These are phyloP conservation scores for Cassiopea xamachana DNA, from an alignment of 30 jellyfish, hydroid and myxozoan species.

Conservation along the genomic window DNA sequence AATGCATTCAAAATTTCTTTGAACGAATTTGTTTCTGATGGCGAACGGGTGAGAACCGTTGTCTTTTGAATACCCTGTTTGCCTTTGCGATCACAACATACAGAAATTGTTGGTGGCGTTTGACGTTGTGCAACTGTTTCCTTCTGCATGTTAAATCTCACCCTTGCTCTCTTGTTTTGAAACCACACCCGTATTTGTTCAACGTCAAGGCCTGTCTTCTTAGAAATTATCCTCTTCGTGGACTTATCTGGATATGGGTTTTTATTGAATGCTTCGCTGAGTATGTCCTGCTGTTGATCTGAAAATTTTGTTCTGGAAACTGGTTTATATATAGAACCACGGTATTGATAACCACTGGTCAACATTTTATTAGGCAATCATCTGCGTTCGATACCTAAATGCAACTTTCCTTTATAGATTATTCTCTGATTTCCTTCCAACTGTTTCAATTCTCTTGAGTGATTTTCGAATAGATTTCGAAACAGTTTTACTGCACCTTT, in stretches of 20 bases:
- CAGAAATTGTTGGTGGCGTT: background rate
- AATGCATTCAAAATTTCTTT: background rate
- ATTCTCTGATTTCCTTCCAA: background rate
- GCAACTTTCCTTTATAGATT: background rate
- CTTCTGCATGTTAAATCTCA: background rate
- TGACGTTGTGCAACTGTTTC: background rate
- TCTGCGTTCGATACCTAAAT: too few relatives aligned
- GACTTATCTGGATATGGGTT: constrained; percentile 41
- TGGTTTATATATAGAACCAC: constrained; percentile 37
- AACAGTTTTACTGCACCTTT: background rate
- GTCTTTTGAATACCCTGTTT: background rate
- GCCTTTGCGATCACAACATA: background rate
- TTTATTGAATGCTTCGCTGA: constrained; percentile 5
- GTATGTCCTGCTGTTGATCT: constrained; percentile 37
- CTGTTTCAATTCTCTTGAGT: background rate
- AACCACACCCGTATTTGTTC: constrained; percentile 63
- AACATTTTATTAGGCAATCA: background rate
- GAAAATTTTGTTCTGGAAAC: constrained; percentile 32
- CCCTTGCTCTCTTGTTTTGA: constrained; percentile 58
- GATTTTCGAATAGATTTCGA: background rate
- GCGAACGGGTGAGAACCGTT: background rate
- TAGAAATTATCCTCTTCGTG: constrained; percentile 8
- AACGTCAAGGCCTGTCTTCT: constrained; percentile 40
- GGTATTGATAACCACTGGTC: background rate
- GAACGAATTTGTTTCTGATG: background rate